Percentiles rank a stretch among this genome's conserved stretches.
Conservation (phyloP, 2,888 invertebrate species). For the Habroteleia sp. region DNA sequence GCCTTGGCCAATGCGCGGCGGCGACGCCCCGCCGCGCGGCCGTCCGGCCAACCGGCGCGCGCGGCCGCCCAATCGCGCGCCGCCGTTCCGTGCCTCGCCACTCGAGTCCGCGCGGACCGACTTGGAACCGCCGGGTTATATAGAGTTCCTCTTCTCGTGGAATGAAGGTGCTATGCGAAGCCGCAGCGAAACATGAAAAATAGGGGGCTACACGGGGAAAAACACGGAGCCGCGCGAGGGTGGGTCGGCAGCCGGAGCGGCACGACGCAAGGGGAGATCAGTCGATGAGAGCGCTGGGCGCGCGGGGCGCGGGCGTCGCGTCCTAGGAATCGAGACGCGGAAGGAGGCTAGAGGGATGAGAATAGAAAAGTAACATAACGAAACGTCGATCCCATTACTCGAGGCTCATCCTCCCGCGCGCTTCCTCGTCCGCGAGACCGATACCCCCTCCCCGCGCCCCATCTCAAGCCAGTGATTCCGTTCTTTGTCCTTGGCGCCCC, state of each 20-base stretch:
- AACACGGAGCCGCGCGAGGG: conserved; percentile 74
- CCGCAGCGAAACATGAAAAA: conserved; percentile 82
- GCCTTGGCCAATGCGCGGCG: conserved; percentile 68
- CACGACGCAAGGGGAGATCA: conserved; percentile 62
- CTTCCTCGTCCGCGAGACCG: conserved; percentile 50
- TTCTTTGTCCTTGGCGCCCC: conserved; percentile 28
- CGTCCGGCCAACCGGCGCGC: conserved; percentile 34
- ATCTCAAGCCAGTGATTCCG: conserved; percentile 22
- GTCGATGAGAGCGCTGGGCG: conserved; percentile 62
- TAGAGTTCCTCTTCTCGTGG: conserved; percentile 65
- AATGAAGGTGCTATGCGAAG: conserved; percentile 81
- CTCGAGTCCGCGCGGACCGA: conserved; percentile 75
- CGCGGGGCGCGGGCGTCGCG: conserved; percentile 58
- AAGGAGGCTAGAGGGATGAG: conserved; percentile 74
- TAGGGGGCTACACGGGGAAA: conserved; percentile 81
- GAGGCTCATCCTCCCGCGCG: conserved; percentile 67
- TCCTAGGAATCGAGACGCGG: conserved; percentile 68
- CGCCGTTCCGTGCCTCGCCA: conserved; percentile 62
- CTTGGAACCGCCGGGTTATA: too few species aligned
- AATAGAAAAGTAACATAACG: conserved; percentile 81
- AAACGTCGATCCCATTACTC: conserved; percentile 81
- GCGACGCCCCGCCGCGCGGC: conserved; percentile 28
- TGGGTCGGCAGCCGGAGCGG: conserved; percentile 57
- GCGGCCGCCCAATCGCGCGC: conserved; percentile 68
- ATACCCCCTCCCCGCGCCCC: conserved; percentile 18